Evolutionary conservation across 2,113 vertebrate genomes (phyloP), one percentile per base, ranked within the genome.

Genomic region (Prunella fulvescens): DNA sequence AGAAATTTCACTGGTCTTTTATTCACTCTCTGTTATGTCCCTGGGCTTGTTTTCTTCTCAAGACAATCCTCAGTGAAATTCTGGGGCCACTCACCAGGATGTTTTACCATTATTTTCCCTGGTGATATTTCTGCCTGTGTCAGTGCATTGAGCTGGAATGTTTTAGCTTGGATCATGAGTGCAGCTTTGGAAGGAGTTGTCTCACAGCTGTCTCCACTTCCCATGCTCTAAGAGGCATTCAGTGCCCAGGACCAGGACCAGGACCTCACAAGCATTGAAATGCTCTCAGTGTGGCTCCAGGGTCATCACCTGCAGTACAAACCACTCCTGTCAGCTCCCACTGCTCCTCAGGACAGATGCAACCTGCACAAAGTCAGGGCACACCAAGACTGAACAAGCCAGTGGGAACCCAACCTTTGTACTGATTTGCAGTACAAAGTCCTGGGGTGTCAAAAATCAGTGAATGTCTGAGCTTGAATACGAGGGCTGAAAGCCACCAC

Each of bases 401-500:
- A 17, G n/a, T 9, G 42, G 17, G 56, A 66, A 20, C 48, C 25
- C 71, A 82, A 5, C 10, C 5, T 42, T 19, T 35, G 51, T 5
- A 4, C 24, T 65, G 50, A 33, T 1, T 2, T 4, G 45, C 65
- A 57, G 28, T 2, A 39, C 6, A 1, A 4, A 31, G 31, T 17
- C 31, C 28, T 58, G 39, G 33, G 6, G 6, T 42, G 39, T 50
- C 37, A 79, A 53, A 82, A 33, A 22, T 62, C 15, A 11, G 40
- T 17, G n/a, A 40, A 25, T 50, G 33, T 28, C 20, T 45, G 51
- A 16, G 19, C 45, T 86, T 64, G 54, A 78, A 54, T 5, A 67
- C 45, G 11, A 58, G n/a, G 9, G 31, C 45, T 79, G 50, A 70
- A 86, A 64, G 39, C 9, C 28, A 58, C 13, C 48, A 26, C 19